Evolutionary conservation across 2,113 vertebrate species (phyloP).

Genomic region (Chelonoidis abingdonii): DNA sequence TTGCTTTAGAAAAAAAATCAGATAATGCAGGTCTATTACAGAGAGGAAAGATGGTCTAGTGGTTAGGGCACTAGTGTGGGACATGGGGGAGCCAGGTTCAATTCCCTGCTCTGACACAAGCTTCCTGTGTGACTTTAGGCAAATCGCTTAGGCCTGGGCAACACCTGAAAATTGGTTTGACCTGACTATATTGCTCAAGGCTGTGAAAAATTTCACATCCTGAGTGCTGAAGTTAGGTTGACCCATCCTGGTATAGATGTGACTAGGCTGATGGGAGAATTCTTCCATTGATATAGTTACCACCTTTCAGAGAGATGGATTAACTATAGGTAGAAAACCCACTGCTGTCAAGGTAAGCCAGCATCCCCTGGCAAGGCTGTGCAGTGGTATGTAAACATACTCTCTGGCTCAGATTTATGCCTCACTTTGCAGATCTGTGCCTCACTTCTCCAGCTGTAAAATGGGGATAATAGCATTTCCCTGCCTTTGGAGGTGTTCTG

Average conservation of each 20-base stretch:
- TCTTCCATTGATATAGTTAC: too few relatives aligned
- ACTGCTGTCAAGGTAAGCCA: not conserved
- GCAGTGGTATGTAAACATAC: not conserved
- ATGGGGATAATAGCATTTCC: not conserved
- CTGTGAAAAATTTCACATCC: not conserved
- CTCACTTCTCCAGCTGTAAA: not conserved
- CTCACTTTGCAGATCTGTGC: not conserved
- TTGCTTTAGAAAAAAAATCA: not conserved
- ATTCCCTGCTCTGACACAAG: not conserved
- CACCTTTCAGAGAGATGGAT: not conserved
- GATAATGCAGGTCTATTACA: not conserved
- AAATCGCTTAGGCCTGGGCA: not conserved
- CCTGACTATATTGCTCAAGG: not conserved
- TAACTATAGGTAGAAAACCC: not conserved
- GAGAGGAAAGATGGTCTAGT: accelerated
- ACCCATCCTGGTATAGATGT: not conserved
- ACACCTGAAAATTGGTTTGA: not conserved
- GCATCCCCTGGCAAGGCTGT: not conserved
- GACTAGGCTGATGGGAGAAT: not conserved
- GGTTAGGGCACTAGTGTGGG: accelerated
- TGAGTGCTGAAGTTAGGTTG: not conserved
- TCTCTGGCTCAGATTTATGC: not conserved
- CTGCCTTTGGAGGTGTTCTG: not conserved
- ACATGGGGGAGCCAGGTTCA: not conserved
- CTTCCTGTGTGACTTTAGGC: not conserved